Percentiles rank a stretch among this genome's conserved stretches.
Evolutionary conservation across 2,888 invertebrate genomes (phyloP).

Genomic region (Opisthograptis luteolata): DNA sequence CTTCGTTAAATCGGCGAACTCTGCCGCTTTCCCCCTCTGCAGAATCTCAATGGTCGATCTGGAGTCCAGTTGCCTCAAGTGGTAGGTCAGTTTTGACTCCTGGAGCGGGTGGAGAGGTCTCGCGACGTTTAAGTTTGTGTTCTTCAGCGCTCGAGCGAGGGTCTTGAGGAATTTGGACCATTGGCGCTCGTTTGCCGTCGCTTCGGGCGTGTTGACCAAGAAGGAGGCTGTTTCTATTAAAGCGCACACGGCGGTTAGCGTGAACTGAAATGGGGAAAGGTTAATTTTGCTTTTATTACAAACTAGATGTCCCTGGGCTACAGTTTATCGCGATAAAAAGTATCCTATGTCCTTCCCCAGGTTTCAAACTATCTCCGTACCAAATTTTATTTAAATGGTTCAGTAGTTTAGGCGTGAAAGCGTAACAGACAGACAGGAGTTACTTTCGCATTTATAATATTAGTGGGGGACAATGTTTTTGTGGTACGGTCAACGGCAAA

Average conservation of each 20-base stretch:
- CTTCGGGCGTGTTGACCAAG: conserved; percentile 68
- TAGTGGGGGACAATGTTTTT: no score
- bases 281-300: no score
- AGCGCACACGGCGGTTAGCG: conserved; percentile 69
- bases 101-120: conserved; percentile 57
- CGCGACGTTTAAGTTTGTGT: conserved; percentile 59
- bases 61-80: conserved; percentile 67
- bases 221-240: conserved; percentile 64
- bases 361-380: no score
- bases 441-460: no score
- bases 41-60: conserved; percentile 72
- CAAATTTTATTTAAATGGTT: no score
- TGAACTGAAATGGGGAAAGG: conserved; percentile 74
- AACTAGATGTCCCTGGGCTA: no score
- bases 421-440: no score
- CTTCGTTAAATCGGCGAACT: conserved; percentile 69
- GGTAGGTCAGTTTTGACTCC: conserved; percentile 53
- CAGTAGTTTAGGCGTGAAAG: no score
- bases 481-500: no score
- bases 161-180: conserved; percentile 84
- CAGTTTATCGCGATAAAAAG: no score
- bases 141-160: conserved; percentile 74
- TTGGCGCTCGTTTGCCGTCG: conserved; percentile 72
- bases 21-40: conserved; percentile 68
- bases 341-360: no score